Base-by-base conservation (phyloP, 2,113 vertebrate genomes). In the Callipepla squamata region DNA sequence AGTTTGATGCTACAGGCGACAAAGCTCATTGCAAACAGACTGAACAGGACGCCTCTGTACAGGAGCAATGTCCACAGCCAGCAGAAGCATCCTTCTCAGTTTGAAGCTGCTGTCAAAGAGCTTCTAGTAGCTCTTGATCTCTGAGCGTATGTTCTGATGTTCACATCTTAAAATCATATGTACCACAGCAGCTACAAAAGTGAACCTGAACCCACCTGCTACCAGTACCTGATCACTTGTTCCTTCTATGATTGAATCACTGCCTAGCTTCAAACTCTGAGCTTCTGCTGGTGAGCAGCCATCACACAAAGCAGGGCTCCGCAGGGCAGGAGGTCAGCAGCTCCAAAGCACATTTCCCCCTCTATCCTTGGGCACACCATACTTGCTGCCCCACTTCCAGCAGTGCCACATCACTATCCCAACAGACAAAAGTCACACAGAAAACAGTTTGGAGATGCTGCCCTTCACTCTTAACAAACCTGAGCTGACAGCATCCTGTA, bases 181-280 rank as follows among this genome's bases (percentile, higher is more conserved):
- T 62, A 98, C 97, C 93, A 99, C 97, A 40, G 98, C 98, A 90
- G 97, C 98, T 78, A 99, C 97, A 96, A 99, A 98, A 92, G 98
- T 92, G 90, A 99, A 91, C 94, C 98, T 98, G 93, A 99, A 96
- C 85, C 98, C 97, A 90, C 99, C 98, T 62, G 99, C 98, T 95
- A 98, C 97, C 94, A 99, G 97, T 62, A 99, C 99, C 91, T 98
- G 98, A 97, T 99, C 98, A 97, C 99, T 99, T 96, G 99, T 96
- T 86, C 99, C 99, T 97, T 99, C 99, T 85, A 99, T 99, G 89
- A 99, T 95, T 51, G 98, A 99, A 96, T 98, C 98, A 94, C 99
- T 98, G 94, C 98, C 98, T 97, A 99, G 97, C 93, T 98, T 98
- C 96, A 98, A 93, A 96, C 98, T 98, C 86, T 98, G 95, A 95